These are phyloP conservation scores for Rhincodon typus DNA, from an alignment of 2,797 vertebrate genomes.

Conservation along the genomic window DNA sequence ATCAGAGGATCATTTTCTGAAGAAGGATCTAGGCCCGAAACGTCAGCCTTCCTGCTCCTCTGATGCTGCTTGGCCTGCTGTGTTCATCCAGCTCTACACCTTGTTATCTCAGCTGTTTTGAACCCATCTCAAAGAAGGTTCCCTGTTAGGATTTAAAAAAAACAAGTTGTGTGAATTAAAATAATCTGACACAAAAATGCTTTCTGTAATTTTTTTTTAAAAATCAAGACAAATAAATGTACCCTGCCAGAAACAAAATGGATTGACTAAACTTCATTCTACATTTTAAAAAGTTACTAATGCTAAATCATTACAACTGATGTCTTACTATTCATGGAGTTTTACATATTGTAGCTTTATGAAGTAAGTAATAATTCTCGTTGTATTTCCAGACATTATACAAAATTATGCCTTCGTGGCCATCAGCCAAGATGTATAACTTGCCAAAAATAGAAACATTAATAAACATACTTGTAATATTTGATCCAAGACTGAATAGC, in stretches of 20 bases:
- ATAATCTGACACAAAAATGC: conserved; percentile 15
- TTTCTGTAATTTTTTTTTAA: background rate
- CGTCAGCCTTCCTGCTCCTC: no score
- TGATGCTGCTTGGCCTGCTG: no score
- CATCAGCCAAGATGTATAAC: background rate
- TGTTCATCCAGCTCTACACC: no score
- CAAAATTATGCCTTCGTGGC: conserved; percentile 1
- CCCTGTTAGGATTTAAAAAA: conserved; percentile 14
- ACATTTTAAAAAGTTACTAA: background rate
- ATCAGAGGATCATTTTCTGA: no score
- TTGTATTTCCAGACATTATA: background rate
- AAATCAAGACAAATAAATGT: conserved; percentile 20
- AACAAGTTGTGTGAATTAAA: conserved; percentile 13
- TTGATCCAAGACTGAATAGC: conserved; percentile 28
- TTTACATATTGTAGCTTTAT: background rate
- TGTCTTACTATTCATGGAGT: background rate
- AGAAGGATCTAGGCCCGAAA: no score
- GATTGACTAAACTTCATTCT: background rate
- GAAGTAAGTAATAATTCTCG: conserved; percentile 18
- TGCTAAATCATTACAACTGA: background rate
- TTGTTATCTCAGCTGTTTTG: conserved; percentile 12
- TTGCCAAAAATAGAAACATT: conserved; percentile 23
- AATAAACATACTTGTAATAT: conserved; percentile 37
- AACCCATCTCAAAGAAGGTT: background rate
- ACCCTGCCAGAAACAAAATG: background rate